phyloP scores from a whole-genome alignment of 53 echinoderm and acorn worm genomes.

The Stichopus horrens region DNA sequence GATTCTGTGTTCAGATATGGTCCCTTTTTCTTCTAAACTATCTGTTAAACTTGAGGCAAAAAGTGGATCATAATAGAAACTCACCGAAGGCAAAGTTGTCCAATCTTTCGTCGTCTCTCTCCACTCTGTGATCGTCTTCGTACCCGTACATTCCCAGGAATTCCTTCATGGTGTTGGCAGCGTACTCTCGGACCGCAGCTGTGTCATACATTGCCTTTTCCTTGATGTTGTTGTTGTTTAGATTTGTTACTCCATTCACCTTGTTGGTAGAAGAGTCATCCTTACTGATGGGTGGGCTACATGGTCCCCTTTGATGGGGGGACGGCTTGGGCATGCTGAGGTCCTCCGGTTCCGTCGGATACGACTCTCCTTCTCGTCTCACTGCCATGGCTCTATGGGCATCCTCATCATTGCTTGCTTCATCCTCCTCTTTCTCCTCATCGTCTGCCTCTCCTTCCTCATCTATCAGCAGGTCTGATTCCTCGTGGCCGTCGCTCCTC shows the following conservation, averaged over 20 bases:
- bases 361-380: constrained; percentile 38
- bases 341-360: constrained; percentile 40
- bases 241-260: neutral
- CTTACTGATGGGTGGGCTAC: neutral
- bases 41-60: too few species aligned
- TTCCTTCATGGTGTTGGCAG: constrained; percentile 94
- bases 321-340: constrained; percentile 43
- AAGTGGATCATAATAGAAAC: neutral
- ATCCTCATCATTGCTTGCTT: neutral
- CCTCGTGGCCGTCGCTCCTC: constrained; percentile 53
- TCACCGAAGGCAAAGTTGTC: constrained; percentile 50
- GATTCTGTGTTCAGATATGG: too few species aligned
- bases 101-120: constrained; percentile 58
- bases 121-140: constrained; percentile 63
- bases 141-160: constrained; percentile 93
- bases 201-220: constrained; percentile 30
- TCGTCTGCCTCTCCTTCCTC: constrained; percentile 57
- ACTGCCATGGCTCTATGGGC: constrained; percentile 19
- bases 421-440: neutral
- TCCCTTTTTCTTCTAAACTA: too few species aligned
- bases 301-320: neutral
- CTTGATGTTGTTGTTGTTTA: neutral
- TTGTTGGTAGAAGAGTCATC: neutral
- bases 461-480: constrained; percentile 58
- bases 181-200: constrained; percentile 82